Percentiles rank a stretch among this genome's conserved stretches.
Evolutionary conservation across 2,888 invertebrate species (phyloP).

Genomic region (Stenurella melanura): DNA sequence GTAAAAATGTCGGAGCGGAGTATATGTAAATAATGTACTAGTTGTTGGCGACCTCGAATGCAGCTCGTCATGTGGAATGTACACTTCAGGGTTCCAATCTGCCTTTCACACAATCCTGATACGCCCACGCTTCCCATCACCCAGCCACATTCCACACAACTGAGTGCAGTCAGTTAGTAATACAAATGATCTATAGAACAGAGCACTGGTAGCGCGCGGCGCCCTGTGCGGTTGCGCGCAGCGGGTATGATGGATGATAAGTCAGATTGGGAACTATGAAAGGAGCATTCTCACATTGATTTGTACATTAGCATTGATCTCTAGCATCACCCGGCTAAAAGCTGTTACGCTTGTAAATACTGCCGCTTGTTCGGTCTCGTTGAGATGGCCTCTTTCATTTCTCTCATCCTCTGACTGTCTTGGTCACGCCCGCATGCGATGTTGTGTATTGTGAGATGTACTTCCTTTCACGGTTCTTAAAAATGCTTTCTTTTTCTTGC

Average conservation of each 20-base stretch:
- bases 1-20: slow-evolving; percentile 32
- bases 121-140: slow-evolving; percentile 60
- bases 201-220: slow-evolving; percentile 51
- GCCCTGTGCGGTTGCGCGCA: slow-evolving; percentile 61
- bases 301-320: slow-evolving; percentile 67
- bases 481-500: slow-evolving; percentile 80
- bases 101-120: slow-evolving; percentile 69
- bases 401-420: slow-evolving; percentile 73
- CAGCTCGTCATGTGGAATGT: slow-evolving; percentile 77
- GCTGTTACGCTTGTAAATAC: slow-evolving; percentile 77
- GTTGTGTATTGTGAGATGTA: slow-evolving; percentile 74
- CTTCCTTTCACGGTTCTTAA: slow-evolving; percentile 92
- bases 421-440: slow-evolving; percentile 79
- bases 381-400: slow-evolving; percentile 74
- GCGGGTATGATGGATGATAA: slow-evolving; percentile 70
- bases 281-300: slow-evolving; percentile 83
- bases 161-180: slow-evolving; percentile 51
- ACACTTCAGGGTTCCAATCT: slow-evolving; percentile 80
- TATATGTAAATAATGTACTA: slow-evolving; percentile 66
- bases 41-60: slow-evolving; percentile 67
- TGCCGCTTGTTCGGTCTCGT: slow-evolving; percentile 75
- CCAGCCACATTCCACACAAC: slow-evolving; percentile 69
- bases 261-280: slow-evolving; percentile 88
- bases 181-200: slow-evolving; percentile 37
- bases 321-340: slow-evolving; percentile 66